Conservation (phyloP, 2,888 invertebrate species). For the Sceliomorpha sp. region DNA sequence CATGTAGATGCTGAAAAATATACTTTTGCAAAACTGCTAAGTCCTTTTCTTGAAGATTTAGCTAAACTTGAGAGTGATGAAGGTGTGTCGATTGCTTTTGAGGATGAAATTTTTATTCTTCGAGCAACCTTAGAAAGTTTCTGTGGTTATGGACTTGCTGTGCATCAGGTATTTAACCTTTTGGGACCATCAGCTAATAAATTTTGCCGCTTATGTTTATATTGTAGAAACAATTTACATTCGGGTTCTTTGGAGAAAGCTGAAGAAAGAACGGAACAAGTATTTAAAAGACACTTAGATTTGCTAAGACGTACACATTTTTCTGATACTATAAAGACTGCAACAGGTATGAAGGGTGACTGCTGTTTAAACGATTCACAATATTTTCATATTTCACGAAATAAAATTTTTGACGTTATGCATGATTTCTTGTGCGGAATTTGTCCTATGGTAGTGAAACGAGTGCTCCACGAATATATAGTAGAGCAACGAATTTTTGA, state of each 20-base stretch:
- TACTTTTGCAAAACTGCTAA: conserved; percentile 45
- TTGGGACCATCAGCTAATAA: conserved; percentile 28
- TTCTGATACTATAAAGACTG: conserved; percentile 2
- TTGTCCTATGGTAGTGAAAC: conserved; percentile 52
- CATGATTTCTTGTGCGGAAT: conserved; percentile 33
- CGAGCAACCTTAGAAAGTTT: conserved; percentile 27
- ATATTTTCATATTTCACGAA: conserved; percentile 26
- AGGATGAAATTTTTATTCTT: conserved; percentile 17
- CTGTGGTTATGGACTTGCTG: conserved; percentile 39
- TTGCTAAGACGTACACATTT: too few relatives aligned
- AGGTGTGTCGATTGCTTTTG: conserved; percentile 15
- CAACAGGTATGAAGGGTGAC: conserved; percentile 3
- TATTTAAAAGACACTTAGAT: conserved; percentile 1
- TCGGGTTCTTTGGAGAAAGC: not conserved
- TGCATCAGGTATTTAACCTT: conserved; percentile 33
- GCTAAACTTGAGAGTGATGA: conserved; percentile 33
- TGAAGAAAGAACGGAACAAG: conserved; percentile 5
- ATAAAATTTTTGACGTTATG: conserved; percentile 27
- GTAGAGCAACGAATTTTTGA: conserved; percentile 8
- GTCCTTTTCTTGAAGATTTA: conserved; percentile 42
- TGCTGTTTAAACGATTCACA: conserved; percentile 7
- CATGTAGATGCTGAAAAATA: conserved; percentile 53
- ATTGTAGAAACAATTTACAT: not conserved
- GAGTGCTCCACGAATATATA: conserved; percentile 20
- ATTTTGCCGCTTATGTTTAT: conserved; percentile 36